Base-by-base conservation (phyloP, 1,140 invertebrate genomes). In the Sitophilus oryzae region DNA sequence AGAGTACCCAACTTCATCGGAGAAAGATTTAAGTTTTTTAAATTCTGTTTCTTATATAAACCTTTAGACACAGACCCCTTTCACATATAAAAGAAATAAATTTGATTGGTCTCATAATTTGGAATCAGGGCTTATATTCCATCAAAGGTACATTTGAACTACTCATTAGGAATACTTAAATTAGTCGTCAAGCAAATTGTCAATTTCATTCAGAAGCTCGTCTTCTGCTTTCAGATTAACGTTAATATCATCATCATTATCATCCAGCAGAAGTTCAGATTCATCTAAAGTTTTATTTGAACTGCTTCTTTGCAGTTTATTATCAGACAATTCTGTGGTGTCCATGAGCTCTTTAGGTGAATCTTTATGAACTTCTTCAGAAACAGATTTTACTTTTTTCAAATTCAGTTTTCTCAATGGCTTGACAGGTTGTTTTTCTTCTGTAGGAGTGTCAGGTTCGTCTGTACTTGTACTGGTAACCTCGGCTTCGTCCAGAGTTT, bases 121-220 rank as follows among this genome's bases (percentile, higher is more conserved):
- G n/a, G n/a, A n/a, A n/a, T n/a, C n/a, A n/a, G n/a, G n/a, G n/a
- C n/a, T n/a, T n/a, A n/a, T n/a, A n/a, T n/a, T n/a, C n/a, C n/a
- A n/a, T n/a, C n/a, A n/a, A n/a, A n/a, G n/a, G n/a, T n/a, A n/a
- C n/a, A n/a, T n/a, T n/a, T n/a, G n/a, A n/a, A n/a, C n/a, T n/a
- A n/a, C n/a, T n/a, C n/a, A n/a, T n/a, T n/a, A n/a, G n/a, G n/a
- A 19, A 30, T 30, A 30, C 11, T 30, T 23, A 18, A n/a, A 23
- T 62, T 55, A 66, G 44, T 67, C 64, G 51, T 66, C 56, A 30
- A 68, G 54, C 25, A 68, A 56, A 40, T 63, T 50, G 46, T 70
- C 68, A 6, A 69, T 66, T 47, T 71, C 67, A 47, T 69, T 67
- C 19, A 69, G 62, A 25, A 71, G 60, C 34, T 66, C 66, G 15